Base-by-base conservation (phyloP, 2,888 invertebrate genomes). In the Gnatocerus cornutus region DNA sequence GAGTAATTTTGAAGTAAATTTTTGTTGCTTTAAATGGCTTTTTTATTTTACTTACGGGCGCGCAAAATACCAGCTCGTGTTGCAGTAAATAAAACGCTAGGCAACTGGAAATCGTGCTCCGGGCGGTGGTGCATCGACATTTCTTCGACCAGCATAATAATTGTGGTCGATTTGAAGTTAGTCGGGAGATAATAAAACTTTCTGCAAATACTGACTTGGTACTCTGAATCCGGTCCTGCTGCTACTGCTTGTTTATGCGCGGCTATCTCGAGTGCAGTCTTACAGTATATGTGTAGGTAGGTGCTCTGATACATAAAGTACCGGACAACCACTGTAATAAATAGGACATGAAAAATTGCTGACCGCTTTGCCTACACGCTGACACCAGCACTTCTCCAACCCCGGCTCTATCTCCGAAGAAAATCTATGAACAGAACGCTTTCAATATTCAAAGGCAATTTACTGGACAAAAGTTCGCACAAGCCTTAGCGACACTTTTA, bases 281-380 rank as follows among this genome's bases (percentile, higher is more conserved):
- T 55, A 10, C 65, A 67, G 43, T 43, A 9, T 55, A 27, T 69
- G 71, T 71, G 73, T 73, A 73, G 73, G 73, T 71, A 73, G 73
- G 63, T 56, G 45, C 50, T 55, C 67, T 64, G 71, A 71, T 71
- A 67, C 71, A 69, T 69, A 69, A 71, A 71, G 39, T 68, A 71
- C 50, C 48, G 59, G 71, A 68, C 59, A 62, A 37, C 21, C 63
- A 58, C 37, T 14, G 71, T 56, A 66, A 71, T 73, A 70, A 72
- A 70, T 62, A 62, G 61, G 58, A 61, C 61, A 68, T 53, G 68
- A 61, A 68, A 62, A 68, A 68, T 55, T 46, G 61, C 50, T 46
- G 61, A 53, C 61, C 37, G 45, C 33, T 48, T 13, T 50, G 61
- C 68, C 68, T 53, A 65, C 68, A 45, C 53, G 46, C 33, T 50